These are phyloP conservation scores for Chaetura pelagica DNA, from an alignment of 2,113 vertebrate species.

Conservation along the genomic window DNA sequence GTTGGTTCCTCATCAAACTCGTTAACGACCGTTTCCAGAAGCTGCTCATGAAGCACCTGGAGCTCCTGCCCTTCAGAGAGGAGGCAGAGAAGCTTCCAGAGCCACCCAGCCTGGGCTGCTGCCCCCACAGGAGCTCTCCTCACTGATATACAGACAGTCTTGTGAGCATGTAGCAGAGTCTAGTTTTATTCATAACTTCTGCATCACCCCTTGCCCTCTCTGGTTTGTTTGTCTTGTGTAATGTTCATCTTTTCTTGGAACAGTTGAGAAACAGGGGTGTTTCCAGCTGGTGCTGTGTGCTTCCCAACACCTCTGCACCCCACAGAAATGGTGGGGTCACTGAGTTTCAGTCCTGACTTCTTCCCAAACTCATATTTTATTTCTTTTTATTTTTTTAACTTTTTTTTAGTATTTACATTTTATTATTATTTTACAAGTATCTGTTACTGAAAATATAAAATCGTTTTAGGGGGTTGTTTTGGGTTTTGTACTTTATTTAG, in stretches of 20 bases:
- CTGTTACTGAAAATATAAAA: not conserved
- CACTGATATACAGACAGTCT: not conserved
- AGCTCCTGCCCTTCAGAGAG: not conserved
- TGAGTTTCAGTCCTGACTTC: not conserved
- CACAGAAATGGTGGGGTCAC: too few relatives aligned
- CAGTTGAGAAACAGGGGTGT: not conserved
- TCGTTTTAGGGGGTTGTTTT: not conserved
- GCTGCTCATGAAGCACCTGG: not conserved
- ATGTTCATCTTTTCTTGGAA: accelerated
- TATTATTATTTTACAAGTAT: not conserved
- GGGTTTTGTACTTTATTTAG: not conserved
- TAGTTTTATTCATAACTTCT: not conserved
- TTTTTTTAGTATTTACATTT: not conserved
- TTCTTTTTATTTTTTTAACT: not conserved
- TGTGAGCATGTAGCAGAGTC: accelerated
- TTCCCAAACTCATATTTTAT: not conserved
- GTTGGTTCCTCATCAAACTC: not conserved
- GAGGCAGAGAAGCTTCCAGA: not conserved
- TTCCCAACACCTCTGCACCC: not conserved
- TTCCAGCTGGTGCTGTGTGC: not conserved
- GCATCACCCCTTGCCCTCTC: not conserved
- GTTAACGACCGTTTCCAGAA: accelerated
- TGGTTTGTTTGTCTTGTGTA: accelerated
- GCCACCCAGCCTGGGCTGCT: accelerated
- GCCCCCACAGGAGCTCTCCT: not conserved